Evolutionary conservation across 2,888 invertebrate genomes (phyloP).

Genomic region (Lasioglossum calceatum): DNA sequence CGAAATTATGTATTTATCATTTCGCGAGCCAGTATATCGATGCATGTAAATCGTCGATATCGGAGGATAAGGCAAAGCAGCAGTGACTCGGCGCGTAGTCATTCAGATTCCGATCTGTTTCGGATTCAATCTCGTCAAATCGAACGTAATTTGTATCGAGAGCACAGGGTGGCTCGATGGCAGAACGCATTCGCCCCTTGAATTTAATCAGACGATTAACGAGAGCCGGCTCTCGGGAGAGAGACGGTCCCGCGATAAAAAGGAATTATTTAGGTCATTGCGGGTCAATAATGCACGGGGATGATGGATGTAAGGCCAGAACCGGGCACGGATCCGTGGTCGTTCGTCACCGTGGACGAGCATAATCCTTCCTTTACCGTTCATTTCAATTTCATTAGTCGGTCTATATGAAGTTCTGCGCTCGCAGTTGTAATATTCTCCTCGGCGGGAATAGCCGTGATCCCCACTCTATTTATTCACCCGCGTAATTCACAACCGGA

Average conservation of each 20-base stretch:
- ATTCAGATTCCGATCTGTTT: background rate
- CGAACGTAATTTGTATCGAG: background rate
- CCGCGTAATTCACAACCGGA: conserved; percentile 84
- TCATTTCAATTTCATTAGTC: conserved; percentile 83
- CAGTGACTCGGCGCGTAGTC: background rate
- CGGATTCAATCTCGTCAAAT: background rate
- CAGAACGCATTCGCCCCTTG: background rate
- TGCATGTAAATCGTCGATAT: background rate
- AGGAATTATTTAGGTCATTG: conserved; percentile 43
- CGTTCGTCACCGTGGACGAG: conserved; percentile 56
- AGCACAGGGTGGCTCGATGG: background rate
- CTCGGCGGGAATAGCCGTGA: conserved; percentile 60
- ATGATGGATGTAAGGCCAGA: background rate
- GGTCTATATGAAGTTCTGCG: conserved; percentile 70
- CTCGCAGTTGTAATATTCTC: conserved; percentile 69
- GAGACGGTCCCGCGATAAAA: background rate
- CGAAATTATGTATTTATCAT: background rate
- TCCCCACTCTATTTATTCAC: conserved; percentile 81
- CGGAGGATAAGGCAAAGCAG: too few relatives aligned
- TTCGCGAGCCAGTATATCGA: background rate
- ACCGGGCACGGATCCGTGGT: background rate
- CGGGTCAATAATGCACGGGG: conserved; percentile 29
- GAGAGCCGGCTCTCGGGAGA: background rate
- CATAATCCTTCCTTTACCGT: conserved; percentile 80
- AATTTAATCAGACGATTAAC: conserved; percentile 29